Evolutionary conservation across 2,113 vertebrate species (phyloP), one percentile per base, ranked within the genome.

Genomic region (Bucco capensis): DNA sequence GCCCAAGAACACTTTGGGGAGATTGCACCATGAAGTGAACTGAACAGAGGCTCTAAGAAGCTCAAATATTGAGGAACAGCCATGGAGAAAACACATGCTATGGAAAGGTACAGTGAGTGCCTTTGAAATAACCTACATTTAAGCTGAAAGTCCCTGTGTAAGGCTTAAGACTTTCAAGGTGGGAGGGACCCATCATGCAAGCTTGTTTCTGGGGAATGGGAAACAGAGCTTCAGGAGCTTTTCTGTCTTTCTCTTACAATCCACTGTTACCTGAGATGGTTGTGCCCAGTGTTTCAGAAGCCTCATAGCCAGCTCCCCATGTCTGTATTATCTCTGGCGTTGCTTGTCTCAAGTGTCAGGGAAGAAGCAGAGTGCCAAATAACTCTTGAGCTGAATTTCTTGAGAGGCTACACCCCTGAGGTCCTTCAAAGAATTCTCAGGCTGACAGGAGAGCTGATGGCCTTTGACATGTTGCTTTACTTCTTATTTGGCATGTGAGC

Each of bases 381-480:
- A 37, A 28, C 22, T 92, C 65, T n/a, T 50, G 37, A 74, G 50
- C 40, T 86, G 77, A 49, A 86, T 81, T 83, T 86, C 81, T 94
- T 42, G 27, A 76, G 74, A 87, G 27, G 22, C 70, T 84, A 49
- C 33, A 53, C 31, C 31, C 82, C 66, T 38, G 31, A 94, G 50
- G 58, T 83, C 46, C 62, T 89, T 25, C 33, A 19, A 79, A 88
- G 86, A 81, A 84, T 90, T 95, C 76, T 81, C 53, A 50, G 66
- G 70, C 90, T 95, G 90, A 31, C 46, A 51, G 77, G 60, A 79
- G 71, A 90, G 58, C 84, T 73, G 86, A 89, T 60, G 75, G 78
- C 84, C 78, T 94, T 44, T 79, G 73, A 87, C 87, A 76, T 0
- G 0, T 58, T 82, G 71, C 77, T 87, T 87, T 57, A 13, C 49